Evolutionary conservation across 2,113 vertebrate genomes (phyloP).

Genomic region (Oreamnos americanus): DNA sequence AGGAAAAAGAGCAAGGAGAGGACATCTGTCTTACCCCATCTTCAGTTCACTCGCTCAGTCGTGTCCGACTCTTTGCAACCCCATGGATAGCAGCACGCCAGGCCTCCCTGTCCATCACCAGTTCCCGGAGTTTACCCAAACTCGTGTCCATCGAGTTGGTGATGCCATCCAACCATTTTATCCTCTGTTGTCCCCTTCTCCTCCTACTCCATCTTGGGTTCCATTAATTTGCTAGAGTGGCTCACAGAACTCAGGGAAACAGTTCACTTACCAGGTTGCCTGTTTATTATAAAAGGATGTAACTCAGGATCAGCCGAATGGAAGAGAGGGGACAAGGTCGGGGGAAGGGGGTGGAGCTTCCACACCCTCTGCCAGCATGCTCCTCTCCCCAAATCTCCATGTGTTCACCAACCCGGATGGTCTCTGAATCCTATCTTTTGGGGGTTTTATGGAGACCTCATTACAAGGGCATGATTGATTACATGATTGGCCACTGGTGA

Average conservation of each 20-base stretch:
- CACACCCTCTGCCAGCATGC: too few species aligned
- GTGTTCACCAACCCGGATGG: not conserved
- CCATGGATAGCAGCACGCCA: not conserved
- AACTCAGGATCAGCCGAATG: not conserved
- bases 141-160: not conserved
- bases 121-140: not conserved
- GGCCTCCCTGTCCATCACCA: not conserved
- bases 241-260: not conserved
- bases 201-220: not conserved
- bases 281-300: not conserved
- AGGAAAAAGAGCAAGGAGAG: not conserved
- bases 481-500: not conserved
- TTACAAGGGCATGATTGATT: not conserved
- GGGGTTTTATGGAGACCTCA: not conserved
- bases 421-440: not conserved
- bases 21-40: not conserved
- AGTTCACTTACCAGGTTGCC: not conserved
- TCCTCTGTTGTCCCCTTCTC: not conserved
- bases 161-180: not conserved
- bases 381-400: not conserved
- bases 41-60: not conserved
- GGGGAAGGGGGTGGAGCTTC: not conserved
- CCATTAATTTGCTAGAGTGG: not conserved
- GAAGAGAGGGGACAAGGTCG: not conserved
- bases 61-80: not conserved